Base-by-base conservation (phyloP, 2,888 invertebrate species). In the Metallyticus violacea region DNA sequence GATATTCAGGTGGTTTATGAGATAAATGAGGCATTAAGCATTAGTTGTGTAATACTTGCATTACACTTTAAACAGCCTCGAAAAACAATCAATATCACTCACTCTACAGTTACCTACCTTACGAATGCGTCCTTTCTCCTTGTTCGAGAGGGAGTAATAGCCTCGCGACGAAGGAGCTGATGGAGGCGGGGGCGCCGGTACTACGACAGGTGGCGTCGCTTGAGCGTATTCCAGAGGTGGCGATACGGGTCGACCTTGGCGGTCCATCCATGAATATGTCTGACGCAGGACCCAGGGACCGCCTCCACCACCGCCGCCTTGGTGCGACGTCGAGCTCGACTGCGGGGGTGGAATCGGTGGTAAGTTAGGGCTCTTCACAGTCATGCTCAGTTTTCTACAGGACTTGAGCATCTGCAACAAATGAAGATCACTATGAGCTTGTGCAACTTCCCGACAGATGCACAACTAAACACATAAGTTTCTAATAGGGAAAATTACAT, bases 221-320 rank as follows among this genome's bases (percentile, higher is more conserved):
- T 92, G 91, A n/a, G 92, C 90, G 90, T 94, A 94, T 91, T 95
- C 95, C 26, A 95, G 96, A 84, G 98, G 98, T 30, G 98, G 98
- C 27, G 95, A 93, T 1, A 96, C 97, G 0, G 97, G 97, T 88
- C 98, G 93, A 5, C 98, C 98, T 90, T 97, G 96, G 87, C 97
- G 94, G 92, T 98, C 98, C 95, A 98, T 97, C 98, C 98, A 98
- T 87, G 97, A 97, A 92, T 98, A 98, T 85, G 97, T 96, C 90
- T 97, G 97, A 86, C 96, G 94, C 81, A 94, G 93, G 82, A 93
- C 91, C 91, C 92, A 93, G 25, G 90, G 92, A 89, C 90, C 93
- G 3, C 40, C 40, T 62, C 40, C 91, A 89, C 93, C 40, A 89
- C 91, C 93, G 93, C 90, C 91, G 3, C 76, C 76, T 15, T 82